phyloP scores from a whole-genome alignment of 2,888 invertebrate species.

The Suillia variegata region DNA sequence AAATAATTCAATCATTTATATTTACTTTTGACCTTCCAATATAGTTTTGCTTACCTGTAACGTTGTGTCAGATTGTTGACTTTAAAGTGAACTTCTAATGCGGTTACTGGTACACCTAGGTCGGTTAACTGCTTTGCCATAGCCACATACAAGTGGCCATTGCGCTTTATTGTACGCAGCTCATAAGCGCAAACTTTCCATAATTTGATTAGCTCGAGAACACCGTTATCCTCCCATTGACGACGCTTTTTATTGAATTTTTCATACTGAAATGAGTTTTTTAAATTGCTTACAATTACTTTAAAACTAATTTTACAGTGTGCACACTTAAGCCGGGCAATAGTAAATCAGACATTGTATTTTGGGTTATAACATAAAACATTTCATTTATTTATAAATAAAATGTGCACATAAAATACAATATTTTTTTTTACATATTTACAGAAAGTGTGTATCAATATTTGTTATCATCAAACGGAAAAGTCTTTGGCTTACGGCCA shows the following conservation, averaged over 20 bases:
- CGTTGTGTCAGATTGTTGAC: conserved; percentile 59
- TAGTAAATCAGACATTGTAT: no score
- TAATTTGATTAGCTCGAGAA: conserved; percentile 58
- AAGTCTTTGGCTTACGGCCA: no score
- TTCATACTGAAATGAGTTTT: conserved; percentile 54
- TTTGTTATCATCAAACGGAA: no score
- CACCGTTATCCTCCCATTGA: conserved; percentile 61
- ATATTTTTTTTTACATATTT: no score
- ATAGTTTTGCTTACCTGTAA: conserved; percentile 40
- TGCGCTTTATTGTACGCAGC: conserved; percentile 59
- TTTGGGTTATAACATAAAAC: no score
- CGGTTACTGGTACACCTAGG: conserved; percentile 58
- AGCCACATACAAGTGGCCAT: conserved; percentile 60
- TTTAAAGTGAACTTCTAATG: conserved; percentile 59
- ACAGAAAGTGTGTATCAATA: no score
- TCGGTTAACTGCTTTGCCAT: conserved; percentile 60
- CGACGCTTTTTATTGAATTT: conserved; percentile 61
- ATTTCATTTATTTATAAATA: no score
- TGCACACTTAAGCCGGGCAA: no score
- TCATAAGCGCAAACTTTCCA: conserved; percentile 61
- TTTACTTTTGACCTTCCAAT: neutral
- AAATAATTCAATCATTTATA: neutral
- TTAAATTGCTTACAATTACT: neutral
- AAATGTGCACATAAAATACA: no score
- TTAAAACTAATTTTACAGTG: no score